These are phyloP conservation scores for Fratercula arctica DNA, from an alignment of 2,797 vertebrate genomes.

Conservation along the genomic window DNA sequence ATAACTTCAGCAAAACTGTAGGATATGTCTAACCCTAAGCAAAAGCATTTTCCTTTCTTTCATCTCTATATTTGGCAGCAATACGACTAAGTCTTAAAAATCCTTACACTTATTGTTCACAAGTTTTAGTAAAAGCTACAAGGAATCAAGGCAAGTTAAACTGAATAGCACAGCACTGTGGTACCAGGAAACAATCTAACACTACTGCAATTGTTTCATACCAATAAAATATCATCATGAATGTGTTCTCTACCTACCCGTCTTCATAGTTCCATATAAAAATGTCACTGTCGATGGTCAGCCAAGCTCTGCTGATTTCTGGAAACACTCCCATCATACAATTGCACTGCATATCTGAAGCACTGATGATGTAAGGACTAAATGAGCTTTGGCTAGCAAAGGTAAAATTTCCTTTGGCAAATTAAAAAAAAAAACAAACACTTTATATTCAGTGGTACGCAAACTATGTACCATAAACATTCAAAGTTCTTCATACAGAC, in stretches of 20 bases:
- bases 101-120: background rate
- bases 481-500: background rate
- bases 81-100: background rate
- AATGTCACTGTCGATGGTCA: constrained; percentile 97
- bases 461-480: background rate
- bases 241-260: constrained; percentile 81
- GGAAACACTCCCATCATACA: constrained; percentile 99
- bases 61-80: background rate
- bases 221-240: background rate
- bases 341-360: constrained; percentile 97
- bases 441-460: background rate
- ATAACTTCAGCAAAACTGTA: background rate
- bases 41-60: background rate
- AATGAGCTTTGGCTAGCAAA: background rate
- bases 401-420: background rate
- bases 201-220: background rate
- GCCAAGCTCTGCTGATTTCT: constrained; percentile 94
- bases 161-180: background rate
- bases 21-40: background rate
- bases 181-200: background rate
- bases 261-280: constrained; percentile 99
- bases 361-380: constrained; percentile 69
- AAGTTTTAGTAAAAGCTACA: background rate
- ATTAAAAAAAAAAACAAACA: background rate
- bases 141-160: background rate